Base-by-base conservation (phyloP, 2,113 vertebrate species). In the Laterallus jamaicensis region DNA sequence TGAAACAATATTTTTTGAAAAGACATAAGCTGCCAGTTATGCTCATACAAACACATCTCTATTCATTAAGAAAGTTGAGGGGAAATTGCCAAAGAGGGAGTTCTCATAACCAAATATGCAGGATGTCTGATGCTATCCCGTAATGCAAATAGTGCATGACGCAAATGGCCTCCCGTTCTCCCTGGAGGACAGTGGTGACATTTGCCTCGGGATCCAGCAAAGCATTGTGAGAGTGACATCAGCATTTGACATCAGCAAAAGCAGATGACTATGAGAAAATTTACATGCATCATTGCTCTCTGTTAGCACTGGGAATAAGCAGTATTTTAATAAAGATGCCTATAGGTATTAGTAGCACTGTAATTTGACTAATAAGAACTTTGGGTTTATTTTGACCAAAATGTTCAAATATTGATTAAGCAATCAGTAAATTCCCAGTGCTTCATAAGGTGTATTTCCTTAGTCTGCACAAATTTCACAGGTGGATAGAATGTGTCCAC, bases 151-250 rank as follows among this genome's bases (percentile, higher is more conserved):
- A 4, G 6, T 54, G 44, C 56, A 42, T 42, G 64, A 69, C 47
- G n/a, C 15, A 60, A 84, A 81, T 28, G 12, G 32, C 12, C 8
- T 85, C 31, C 13, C 31, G 28, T 32, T 92, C n/a, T 67, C 59
- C 47, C 50, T 60, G 17, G 62, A 28, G 10, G 21, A 67, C 26
- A 18, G 5, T 0, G 2, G 17, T 56, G 18, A 6, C 2, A 0
- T 81, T 83, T 66, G 39, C 42, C 39, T 80, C 6, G 1, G 21
- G 24, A 88, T 83, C 42, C 75, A 76, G 62, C 37, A 85, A n/a
- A 75, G 11, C 39, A 42, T 1, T 64, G 54, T 11, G 14, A 82
- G 4, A 6, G 15, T 79, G 50, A 76, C 11, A 49, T 49, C 49
- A 49, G 49, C 49, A 11, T 49, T 49, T 49, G 49, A 60, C 12